A percentile compares a stretch with the other conserved stretches of the same genome.
Conservation (phyloP, 2,797 vertebrate genomes). For the Coccyzus lansbergi region DNA sequence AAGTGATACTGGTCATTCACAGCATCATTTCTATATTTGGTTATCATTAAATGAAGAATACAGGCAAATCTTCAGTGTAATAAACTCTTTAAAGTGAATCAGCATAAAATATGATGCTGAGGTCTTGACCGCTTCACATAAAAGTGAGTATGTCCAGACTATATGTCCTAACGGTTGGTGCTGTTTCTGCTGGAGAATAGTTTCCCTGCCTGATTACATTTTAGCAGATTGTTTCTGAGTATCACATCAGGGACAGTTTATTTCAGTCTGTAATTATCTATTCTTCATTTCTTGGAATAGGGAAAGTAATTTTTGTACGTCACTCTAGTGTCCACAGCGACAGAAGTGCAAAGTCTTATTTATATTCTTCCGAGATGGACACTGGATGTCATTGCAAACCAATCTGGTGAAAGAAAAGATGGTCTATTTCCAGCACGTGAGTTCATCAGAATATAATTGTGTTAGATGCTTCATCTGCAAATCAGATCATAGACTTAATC, state of each 20-base stretch:
- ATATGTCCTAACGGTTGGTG: neutral
- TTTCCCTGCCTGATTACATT: neutral
- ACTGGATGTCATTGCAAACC: neutral
- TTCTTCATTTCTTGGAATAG: neutral
- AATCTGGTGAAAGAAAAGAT: neutral
- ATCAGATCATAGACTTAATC: constrained; percentile 13
- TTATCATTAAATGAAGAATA: constrained; percentile 30
- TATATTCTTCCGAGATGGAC: neutral
- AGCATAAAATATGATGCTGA: constrained; percentile 31
- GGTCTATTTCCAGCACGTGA: neutral
- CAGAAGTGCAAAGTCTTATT: neutral
- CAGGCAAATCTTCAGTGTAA: neutral
- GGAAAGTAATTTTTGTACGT: neutral
- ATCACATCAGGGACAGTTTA: neutral
- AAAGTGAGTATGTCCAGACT: neutral
- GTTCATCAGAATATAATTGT: neutral
- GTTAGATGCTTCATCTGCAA: neutral
- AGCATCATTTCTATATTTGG: neutral
- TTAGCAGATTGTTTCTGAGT: neutral
- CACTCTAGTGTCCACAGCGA: neutral
- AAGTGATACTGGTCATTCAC: neutral
- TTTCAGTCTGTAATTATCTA: neutral
- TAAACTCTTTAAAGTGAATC: constrained; percentile 13
- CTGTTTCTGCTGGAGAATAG: neutral
- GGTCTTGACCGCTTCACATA: constrained; percentile 20